phyloP scores from a whole-genome alignment of 1,140 invertebrate genomes.

The Nephila pilipes region DNA sequence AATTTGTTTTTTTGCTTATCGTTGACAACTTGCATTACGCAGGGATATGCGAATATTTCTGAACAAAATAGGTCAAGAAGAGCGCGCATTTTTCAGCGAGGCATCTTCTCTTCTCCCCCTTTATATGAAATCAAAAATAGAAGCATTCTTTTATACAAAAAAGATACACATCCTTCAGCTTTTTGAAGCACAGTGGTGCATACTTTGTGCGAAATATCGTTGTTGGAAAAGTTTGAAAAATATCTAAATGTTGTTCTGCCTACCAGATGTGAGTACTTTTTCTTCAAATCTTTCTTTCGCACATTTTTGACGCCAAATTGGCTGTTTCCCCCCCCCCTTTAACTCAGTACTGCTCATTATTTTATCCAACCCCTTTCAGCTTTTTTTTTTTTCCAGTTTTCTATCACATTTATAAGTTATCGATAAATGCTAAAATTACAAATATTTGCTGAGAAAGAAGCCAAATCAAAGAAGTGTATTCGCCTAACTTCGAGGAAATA shows the following conservation, averaged over 20 bases:
- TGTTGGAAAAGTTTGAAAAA: not conserved
- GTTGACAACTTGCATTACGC: conserved; percentile 53
- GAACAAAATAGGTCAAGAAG: not conserved
- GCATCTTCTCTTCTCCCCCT: not conserved
- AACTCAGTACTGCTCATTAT: too few species aligned
- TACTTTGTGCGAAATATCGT: not conserved
- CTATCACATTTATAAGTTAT: too few species aligned
- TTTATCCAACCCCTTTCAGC: too few species aligned
- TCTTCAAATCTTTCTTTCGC: too few species aligned
- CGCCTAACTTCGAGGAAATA: too few species aligned
- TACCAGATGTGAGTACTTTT: too few species aligned
- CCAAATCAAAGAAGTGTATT: too few species aligned
- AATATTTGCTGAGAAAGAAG: too few species aligned
- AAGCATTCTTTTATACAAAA: conserved; percentile 45
- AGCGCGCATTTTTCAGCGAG: not conserved
- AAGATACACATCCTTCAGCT: not conserved
- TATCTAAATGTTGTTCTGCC: not conserved
- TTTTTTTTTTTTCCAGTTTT: too few species aligned
- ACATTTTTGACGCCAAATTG: too few species aligned
- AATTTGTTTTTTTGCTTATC: conserved; percentile 8
- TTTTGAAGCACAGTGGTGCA: not conserved
- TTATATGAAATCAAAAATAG: conserved; percentile 73
- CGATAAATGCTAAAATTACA: too few species aligned
- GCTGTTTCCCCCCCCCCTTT: too few species aligned
- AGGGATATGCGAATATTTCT: not conserved